Evolutionary conservation across 2,888 invertebrate species (phyloP), one percentile per base, ranked within the genome.

Genomic region (Chelonus formosanus): DNA sequence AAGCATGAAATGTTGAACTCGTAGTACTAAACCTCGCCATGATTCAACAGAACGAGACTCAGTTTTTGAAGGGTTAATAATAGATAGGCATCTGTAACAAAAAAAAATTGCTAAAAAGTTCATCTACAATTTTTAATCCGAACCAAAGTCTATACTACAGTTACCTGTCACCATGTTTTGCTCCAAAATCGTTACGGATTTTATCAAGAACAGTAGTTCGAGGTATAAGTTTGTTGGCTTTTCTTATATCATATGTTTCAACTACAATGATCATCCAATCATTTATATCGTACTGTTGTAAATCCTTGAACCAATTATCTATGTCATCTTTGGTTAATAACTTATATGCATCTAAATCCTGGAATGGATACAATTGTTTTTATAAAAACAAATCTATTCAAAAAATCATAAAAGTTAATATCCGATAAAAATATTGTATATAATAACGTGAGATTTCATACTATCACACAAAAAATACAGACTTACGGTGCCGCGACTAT

Each of bases 201-300:
- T 96, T 97, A 85, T 98, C 97, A 75, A 96, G 86, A 32, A 98
- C 97, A 3, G 97, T 97, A 8, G 96, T 95, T 73, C 97, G 88
- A 2, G 95, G 94, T 63, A 98, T 85, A 10, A 98, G 85, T 84
- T 98, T 97, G 80, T 96, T 95, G 60, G 95, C 91, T 85, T 95
- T 94, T 78, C 94, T 91, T 76, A 92, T 91, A 84, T 97, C 97
- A 83, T 95, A 92, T 60, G 93, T 94, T 85, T 96, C 96, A 53
- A 98, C 95, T 71, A 96, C 87, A 50, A 97, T 90, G 79, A 98
- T 93, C 89, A 98, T 90, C 97, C 96, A 98, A 84, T 97, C 97
- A 61, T 90, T 88, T 65, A 95, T 89, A 67, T 91, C 91, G 78
- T 90, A 89, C 67, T 89, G 88, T 72, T 88, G 89, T 71, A 97